Conservation (phyloP, 2,797 vertebrate genomes). For the Coendou prehensilis region DNA sequence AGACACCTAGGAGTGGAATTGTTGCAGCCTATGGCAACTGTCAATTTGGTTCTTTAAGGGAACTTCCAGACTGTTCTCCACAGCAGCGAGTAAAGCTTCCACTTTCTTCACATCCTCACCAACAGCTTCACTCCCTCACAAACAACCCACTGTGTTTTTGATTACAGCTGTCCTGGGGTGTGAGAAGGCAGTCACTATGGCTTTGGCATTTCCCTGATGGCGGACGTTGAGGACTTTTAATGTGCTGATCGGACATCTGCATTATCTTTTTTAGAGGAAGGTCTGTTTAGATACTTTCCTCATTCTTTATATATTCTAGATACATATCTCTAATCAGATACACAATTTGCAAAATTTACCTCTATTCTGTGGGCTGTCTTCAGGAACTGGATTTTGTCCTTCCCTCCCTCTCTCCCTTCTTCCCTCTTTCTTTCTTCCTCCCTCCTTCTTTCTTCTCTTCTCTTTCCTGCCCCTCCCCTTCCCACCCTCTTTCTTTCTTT, state of each 20-base stretch:
- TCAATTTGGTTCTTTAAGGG: background rate
- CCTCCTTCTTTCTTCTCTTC: background rate
- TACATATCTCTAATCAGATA: background rate
- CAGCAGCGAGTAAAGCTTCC: background rate
- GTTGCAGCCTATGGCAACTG: background rate
- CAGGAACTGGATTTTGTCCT: background rate
- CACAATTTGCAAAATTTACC: background rate
- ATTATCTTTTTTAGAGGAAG: background rate
- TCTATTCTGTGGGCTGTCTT: background rate
- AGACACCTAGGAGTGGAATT: background rate
- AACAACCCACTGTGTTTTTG: background rate
- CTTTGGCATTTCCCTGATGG: background rate
- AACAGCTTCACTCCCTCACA: background rate
- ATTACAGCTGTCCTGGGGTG: background rate
- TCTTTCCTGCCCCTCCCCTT: too few species aligned
- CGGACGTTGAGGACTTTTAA: background rate
- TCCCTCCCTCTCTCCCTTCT: too few species aligned
- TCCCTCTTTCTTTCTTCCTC: too few species aligned
- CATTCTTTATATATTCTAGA: background rate
- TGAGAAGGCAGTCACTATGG: background rate
- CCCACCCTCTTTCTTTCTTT: background rate
- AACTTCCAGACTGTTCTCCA: background rate
- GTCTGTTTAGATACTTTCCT: background rate
- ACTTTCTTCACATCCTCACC: background rate
- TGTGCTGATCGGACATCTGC: background rate